phyloP scores from a whole-genome alignment of 2,888 invertebrate genomes.

The Nipponacmea schrenckii region DNA sequence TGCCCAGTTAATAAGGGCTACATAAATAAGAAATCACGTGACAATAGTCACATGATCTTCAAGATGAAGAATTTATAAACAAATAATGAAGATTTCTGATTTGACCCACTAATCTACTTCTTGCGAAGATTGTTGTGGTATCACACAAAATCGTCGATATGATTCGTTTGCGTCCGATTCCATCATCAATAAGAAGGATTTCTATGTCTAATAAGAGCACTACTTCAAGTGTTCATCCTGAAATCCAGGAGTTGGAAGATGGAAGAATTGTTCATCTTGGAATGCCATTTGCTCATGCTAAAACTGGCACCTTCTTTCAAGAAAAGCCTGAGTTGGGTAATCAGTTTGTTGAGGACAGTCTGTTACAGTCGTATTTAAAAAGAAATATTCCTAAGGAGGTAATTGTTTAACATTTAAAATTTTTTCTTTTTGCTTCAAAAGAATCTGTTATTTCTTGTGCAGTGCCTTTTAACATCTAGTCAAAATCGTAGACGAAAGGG shows the following conservation, averaged over 20 bases:
- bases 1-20: too few relatives aligned
- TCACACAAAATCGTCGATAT: too few relatives aligned
- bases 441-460: neutral
- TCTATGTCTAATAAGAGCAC: neutral
- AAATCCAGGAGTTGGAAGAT: conserved; percentile 13
- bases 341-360: conserved; percentile 66
- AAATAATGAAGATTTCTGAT: too few relatives aligned
- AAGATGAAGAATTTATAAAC: too few relatives aligned
- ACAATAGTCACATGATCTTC: too few relatives aligned
- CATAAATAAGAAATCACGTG: too few relatives aligned
- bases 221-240: neutral
- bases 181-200: too few relatives aligned
- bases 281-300: conserved; percentile 49
- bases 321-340: conserved; percentile 66
- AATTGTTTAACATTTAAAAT: conserved; percentile 2
- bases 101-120: too few relatives aligned
- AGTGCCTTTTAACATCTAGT: too few relatives aligned
- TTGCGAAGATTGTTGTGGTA: too few relatives aligned
- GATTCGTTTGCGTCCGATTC: too few relatives aligned
- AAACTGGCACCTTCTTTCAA: conserved; percentile 66
- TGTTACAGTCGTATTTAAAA: conserved; percentile 63
- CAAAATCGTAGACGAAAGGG: too few relatives aligned
- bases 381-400: conserved; percentile 66
- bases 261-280: neutral
- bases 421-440: neutral